Evolutionary conservation across 2,797 vertebrate species (phyloP), one percentile per base, ranked within the genome.

Genomic region (Sebastes variabilis): DNA sequence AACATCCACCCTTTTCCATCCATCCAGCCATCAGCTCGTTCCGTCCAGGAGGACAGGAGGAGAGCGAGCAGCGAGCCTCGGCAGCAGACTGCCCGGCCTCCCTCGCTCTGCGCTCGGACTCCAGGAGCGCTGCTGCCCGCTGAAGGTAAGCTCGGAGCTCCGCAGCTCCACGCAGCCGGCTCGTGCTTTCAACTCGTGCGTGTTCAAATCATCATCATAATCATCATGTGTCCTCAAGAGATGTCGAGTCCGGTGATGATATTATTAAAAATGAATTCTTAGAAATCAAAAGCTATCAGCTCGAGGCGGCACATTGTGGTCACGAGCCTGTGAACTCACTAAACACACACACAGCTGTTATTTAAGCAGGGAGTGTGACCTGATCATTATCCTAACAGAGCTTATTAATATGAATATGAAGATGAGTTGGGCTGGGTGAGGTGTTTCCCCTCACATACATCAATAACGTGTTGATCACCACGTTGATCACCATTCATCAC

Each of bases 111-210:
- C 14, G 89, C 87, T 87, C 91, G 93, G 93, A 85, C 38, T 70
- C 66, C 58, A 68, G 89, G 25, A 79, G 38, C 88, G 92, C 91
- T 34, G 89, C 90, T 87, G 83, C 90, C 89, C 90, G 93, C 77
- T 82, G 89, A 90, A 91, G 94, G 91, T 94, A 93, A 92, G 93
- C 49, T 38, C 36, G 36, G 36, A 12, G 70, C 85, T 79, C 78
- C 82, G 82, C 87, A 90, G 79, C 86, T 76, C 67, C 49, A 1
- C 9, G 60, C 42, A 12, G 60, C 61, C n/a, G 2, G 61, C 13
- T 49, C 38, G 2, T 13, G 12, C 6, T 42, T 25, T 14, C n/a
- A 10, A 24, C 30, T 52, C 13, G n/a, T 5, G 70, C 27, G 2
- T 3, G 36, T 16, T 59, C 29, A 62, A 12, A 68, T n/a, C 70